Conservation (phyloP, 2,113 vertebrate species). For the Saccopteryx bilineata region DNA sequence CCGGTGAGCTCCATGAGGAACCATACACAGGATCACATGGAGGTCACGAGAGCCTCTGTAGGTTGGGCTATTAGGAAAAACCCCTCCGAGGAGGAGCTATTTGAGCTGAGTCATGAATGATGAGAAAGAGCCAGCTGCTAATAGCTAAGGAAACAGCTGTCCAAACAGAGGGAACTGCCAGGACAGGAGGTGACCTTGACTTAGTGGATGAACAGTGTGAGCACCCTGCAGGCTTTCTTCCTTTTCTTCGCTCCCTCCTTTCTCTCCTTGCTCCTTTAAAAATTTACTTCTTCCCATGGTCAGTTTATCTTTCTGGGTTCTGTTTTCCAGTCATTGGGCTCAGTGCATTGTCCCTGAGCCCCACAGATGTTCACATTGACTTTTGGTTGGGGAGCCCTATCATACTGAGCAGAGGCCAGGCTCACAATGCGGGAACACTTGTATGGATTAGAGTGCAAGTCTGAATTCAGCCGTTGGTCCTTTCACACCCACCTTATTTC, state of each 20-base stretch:
- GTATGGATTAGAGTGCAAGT: background rate
- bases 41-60: background rate
- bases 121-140: background rate
- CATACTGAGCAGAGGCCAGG: background rate
- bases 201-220: too few species aligned
- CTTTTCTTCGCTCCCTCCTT: background rate
- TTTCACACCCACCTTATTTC: background rate
- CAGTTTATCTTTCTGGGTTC: background rate
- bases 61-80: background rate
- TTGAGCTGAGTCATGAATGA: background rate
- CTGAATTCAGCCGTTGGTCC: background rate
- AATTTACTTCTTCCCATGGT: background rate
- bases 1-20: background rate
- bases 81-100: background rate
- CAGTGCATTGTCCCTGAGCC: background rate
- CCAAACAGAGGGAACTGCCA: background rate
- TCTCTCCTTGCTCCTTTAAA: background rate
- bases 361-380: background rate
- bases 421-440: background rate
- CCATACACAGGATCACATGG: fast-evolving
- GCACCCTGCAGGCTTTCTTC: background rate
- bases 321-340: background rate
- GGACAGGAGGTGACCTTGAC: background rate
- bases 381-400: background rate
- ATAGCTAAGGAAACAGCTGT: background rate